phyloP scores from a whole-genome alignment of 2,888 invertebrate genomes.

The Drosophila mulleri region DNA sequence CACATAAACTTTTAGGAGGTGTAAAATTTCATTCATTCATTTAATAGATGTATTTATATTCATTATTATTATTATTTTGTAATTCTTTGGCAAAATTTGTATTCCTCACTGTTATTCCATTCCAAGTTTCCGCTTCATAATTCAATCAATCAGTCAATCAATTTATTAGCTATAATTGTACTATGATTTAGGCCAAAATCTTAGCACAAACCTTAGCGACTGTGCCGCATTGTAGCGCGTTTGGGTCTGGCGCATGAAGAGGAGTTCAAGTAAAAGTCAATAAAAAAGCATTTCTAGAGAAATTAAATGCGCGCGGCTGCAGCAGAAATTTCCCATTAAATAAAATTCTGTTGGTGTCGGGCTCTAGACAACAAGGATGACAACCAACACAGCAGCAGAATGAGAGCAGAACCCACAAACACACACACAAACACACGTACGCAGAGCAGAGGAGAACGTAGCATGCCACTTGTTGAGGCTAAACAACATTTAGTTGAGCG shows the following conservation, averaged over 20 bases:
- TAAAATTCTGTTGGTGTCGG: conserved; percentile 70
- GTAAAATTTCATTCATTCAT: too few relatives aligned
- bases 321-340: conserved; percentile 72
- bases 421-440: neutral
- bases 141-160: conserved; percentile 2
- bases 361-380: conserved; percentile 49
- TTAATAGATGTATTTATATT: too few relatives aligned
- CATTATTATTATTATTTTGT: too few relatives aligned
- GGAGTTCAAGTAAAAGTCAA: conserved; percentile 73
- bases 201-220: neutral
- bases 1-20: too few relatives aligned
- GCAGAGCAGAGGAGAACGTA: conserved; percentile 2
- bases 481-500: conserved; percentile 45
- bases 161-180: neutral
- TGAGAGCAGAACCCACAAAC: conserved; percentile 23
- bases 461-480: conserved; percentile 75
- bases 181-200: neutral
- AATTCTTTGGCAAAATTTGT: too few relatives aligned
- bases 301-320: conserved; percentile 72
- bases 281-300: conserved; percentile 75
- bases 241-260: conserved; percentile 39
- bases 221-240: conserved; percentile 13
- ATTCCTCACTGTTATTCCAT: too few relatives aligned
- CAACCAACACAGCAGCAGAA: conserved; percentile 25
- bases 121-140: neutral